Evolutionary conservation across 1,140 invertebrate genomes (phyloP), one percentile per base, ranked within the genome.

Genomic region (Apis florea): DNA sequence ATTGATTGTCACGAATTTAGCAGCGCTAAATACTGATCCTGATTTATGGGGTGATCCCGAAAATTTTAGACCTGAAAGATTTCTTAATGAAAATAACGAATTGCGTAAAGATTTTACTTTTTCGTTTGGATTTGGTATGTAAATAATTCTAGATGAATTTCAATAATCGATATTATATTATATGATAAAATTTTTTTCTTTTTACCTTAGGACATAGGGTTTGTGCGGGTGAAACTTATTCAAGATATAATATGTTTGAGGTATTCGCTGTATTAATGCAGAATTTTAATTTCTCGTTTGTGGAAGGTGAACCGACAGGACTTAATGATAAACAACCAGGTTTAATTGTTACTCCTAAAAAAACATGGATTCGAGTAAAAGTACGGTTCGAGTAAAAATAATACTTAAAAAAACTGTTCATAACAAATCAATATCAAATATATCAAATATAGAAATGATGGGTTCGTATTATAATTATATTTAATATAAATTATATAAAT

Each of bases 151-250:
- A 21, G 3, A 8, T 6, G 49, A 15, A 47, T n/a, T n/a, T 47
- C 2, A 40, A 49, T 40, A 40, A 40, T 40, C 40, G 1, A 31
- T 21, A 58, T 40, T 40, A 26, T 2, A n/a, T n/a, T n/a, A n/a
- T n/a, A n/a, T 11, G 8, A 31, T 56, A 56, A 49, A 13, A 2
- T 72, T 66, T 54, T 63, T 68, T 63, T 21, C 64, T 71, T 19
- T 59, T 79, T 51, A 69, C 82, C 75, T 89, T 81, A 96, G 96
- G 96, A 6, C 95, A 95, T 84, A 92, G 96, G 59, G 90, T 96
- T 0, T 97, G 97, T 87, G 94, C 96, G 0, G 97, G 96, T 1
- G 96, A 97, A 92, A 96, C 96, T 0, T 95, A 96, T 83, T 95
- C 96, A 0, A 93, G 95, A 4, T 95, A 96, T 82, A 94, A 95